A percentile compares a stretch with the other conserved stretches of the same genome.
These are phyloP conservation scores for Reinhardtius hippoglossoides DNA, from an alignment of 2,113 vertebrate genomes.

Conservation along the genomic window DNA sequence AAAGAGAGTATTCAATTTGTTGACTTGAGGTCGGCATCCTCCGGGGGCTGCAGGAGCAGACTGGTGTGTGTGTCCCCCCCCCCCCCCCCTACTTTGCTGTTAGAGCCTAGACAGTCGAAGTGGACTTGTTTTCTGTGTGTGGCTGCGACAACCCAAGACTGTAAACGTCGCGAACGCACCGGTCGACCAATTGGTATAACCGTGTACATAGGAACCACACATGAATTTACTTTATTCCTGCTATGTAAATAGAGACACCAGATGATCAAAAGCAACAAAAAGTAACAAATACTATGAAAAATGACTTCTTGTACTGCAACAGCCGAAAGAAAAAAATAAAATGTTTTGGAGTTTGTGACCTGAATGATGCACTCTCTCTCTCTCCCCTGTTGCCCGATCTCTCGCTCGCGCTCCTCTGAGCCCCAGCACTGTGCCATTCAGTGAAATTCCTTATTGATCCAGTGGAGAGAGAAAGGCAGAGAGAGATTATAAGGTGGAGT, in stretches of 20 bases:
- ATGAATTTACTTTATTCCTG: slow-evolving; percentile 82
- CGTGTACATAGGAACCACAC: slow-evolving; percentile 82
- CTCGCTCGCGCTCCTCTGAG: slow-evolving; percentile 52
- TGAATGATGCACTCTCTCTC: slow-evolving; percentile 74
- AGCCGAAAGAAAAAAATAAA: slow-evolving; percentile 78
- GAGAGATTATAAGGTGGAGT: slow-evolving; percentile 53
- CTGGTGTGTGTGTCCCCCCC: slow-evolving; percentile 34
- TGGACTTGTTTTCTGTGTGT: slow-evolving; percentile 70
- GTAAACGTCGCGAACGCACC: slow-evolving; percentile 58
- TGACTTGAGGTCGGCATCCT: slow-evolving; percentile 67
- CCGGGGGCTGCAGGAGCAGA: slow-evolving; percentile 47
- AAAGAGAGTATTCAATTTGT: slow-evolving; percentile 71
- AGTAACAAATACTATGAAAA: slow-evolving; percentile 79
- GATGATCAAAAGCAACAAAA: slow-evolving; percentile 84
- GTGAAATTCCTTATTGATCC: slow-evolving; percentile 36
- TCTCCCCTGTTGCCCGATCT: slow-evolving; percentile 67
- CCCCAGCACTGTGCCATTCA: slow-evolving; percentile 46
- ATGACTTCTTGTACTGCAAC: slow-evolving; percentile 84
- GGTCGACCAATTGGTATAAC: slow-evolving; percentile 66
- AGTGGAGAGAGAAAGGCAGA: slow-evolving; percentile 39
- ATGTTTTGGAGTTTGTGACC: slow-evolving; percentile 83
- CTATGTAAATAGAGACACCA: slow-evolving; percentile 85
- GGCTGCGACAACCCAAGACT: slow-evolving; percentile 69
- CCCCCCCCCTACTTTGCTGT: slow-evolving; percentile 59
- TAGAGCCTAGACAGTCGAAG: slow-evolving; percentile 73